Percentiles rank a stretch among this genome's conserved stretches.
phyloP scores from a whole-genome alignment of 2,888 invertebrate genomes.

The Meiosimyza platycephala region DNA sequence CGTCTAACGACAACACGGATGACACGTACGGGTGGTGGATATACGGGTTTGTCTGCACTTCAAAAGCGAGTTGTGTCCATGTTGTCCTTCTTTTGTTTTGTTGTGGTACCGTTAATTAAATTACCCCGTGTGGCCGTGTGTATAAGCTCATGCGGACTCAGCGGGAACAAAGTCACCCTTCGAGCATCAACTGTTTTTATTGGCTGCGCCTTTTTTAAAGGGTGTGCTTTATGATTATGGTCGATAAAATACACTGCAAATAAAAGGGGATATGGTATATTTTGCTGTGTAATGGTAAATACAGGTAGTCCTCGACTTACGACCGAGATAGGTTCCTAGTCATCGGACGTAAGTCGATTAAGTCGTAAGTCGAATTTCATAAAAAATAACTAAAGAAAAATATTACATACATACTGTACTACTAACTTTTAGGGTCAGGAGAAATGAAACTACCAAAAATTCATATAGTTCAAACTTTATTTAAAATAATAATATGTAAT shows the following conservation, averaged over 20 bases:
- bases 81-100: conserved; percentile 14
- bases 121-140: conserved; percentile 49
- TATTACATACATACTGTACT: too few species aligned
- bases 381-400: too few species aligned
- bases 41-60: not conserved
- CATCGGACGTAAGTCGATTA: too few species aligned
- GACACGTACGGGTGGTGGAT: not conserved
- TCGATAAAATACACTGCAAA: conserved; percentile 34
- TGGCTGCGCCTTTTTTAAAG: conserved; percentile 48
- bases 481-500: too few species aligned
- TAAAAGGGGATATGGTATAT: not conserved
- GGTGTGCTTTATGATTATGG: conserved; percentile 49
- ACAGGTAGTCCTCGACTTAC: too few species aligned
- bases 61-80: not conserved
- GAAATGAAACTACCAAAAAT: too few species aligned
- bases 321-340: too few species aligned
- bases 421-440: too few species aligned
- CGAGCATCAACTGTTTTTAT: conserved; percentile 60
- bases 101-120: conserved; percentile 48
- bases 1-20: conserved; percentile 18
- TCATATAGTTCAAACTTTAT: too few species aligned
- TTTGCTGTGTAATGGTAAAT: too few species aligned
- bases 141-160: conserved; percentile 53
- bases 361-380: too few species aligned
- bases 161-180: conserved; percentile 58